Base-by-base conservation (phyloP, 2,797 vertebrate species). In the Catamblyrhynchus diadema region DNA sequence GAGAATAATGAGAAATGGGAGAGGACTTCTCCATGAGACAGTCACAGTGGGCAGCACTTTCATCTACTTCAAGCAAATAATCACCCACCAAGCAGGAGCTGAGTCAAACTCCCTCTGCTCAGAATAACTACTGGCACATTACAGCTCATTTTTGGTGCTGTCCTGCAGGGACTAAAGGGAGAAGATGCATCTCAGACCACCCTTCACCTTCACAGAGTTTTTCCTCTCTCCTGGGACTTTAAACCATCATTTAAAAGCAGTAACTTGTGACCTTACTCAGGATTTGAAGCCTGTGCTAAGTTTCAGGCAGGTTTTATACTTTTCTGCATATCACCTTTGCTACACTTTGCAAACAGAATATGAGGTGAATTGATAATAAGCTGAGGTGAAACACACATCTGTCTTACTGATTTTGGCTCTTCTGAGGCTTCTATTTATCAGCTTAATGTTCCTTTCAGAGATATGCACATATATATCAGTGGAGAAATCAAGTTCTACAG, bases 401-500 rank as follows among this genome's bases (percentile, higher is more conserved):
- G 60, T 84, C 88, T 94, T 81, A 61, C 3, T 57, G 66, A 2
- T 35, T 93, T 67, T 39, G 73, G 73, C 60, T 96, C 87, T 96
- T 86, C 73, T 77, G 37, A 87, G 70, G 61, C 56, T 86, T 91
- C 87, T 88, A 88, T 93, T 96, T 93, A 88, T 93, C 94, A 94
- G 56, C 56, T 90, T 94, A 88, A 91, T 71, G 85, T 84, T 94
- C 87, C 85, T 84, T 91, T 91, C 94, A 86, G 51, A 73, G 77
- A 53, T 71, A 93, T 14, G 51, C 70, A 91, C 45, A 71, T 59
- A 81, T 50, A 70, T 81, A 79, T 90, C 91, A 95, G 48, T 61
- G 37, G 30, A 74, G 41, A 94, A 94, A 93, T 93, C 88, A 88
- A 88, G 70, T 90, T 88, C 87, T 77, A 90, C 89, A 81, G 56